These are phyloP conservation scores for Oreohelix idahoensis DNA, from an alignment of 1,140 invertebrate genomes.

Conservation along the genomic window DNA sequence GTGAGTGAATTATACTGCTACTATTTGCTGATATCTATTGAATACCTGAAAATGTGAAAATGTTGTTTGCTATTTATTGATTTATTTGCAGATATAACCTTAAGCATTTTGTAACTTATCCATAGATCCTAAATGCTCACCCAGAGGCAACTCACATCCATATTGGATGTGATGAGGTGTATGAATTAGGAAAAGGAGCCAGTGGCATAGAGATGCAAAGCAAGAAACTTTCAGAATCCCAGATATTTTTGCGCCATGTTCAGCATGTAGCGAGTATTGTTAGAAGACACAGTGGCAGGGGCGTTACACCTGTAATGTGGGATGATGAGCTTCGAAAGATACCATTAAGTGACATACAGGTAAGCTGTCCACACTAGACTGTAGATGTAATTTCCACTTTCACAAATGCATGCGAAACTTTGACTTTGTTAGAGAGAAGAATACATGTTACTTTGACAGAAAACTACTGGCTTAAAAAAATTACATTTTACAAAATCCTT, in stretches of 20 bases:
- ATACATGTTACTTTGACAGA: too few relatives aligned
- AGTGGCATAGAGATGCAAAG: constrained; percentile 53
- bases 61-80: too few relatives aligned
- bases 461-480: too few relatives aligned
- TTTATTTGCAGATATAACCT: not conserved
- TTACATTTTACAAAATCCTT: too few relatives aligned
- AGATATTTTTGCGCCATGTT: constrained; percentile 75
- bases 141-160: constrained; percentile 73
- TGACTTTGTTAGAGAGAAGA: too few relatives aligned
- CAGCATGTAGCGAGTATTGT: constrained; percentile 70
- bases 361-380: too few relatives aligned
- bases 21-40: too few relatives aligned
- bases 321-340: constrained; percentile 92
- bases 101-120: not conserved
- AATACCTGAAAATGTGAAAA: too few relatives aligned
- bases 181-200: constrained; percentile 43
- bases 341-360: not conserved
- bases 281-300: constrained; percentile 37
- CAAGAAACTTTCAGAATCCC: constrained; percentile 70
- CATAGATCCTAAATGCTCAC: constrained; percentile 75
- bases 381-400: too few relatives aligned
- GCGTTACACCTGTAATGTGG: constrained; percentile 86
- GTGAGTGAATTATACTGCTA: too few relatives aligned
- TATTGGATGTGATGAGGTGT: constrained; percentile 78
- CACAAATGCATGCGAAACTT: too few relatives aligned